These are phyloP conservation scores for Rhaphigaster nebulosa DNA, from an alignment of 2,888 invertebrate species.

Conservation along the genomic window DNA sequence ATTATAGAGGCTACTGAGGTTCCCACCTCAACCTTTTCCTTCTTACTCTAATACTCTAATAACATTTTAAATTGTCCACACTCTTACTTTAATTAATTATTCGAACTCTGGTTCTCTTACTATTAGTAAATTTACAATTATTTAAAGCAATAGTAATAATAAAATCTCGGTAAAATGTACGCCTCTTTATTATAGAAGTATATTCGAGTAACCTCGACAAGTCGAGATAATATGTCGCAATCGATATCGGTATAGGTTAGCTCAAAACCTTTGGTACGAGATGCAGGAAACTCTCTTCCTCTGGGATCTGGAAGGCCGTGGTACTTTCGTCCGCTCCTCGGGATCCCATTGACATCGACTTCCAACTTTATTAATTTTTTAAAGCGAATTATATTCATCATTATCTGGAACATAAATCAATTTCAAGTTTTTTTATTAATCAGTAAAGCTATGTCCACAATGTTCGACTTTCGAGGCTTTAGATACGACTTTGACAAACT, in stretches of 20 bases:
- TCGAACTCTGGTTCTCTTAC: no score
- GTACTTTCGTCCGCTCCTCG: neutral
- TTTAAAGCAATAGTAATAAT: neutral
- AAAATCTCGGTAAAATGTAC: neutral
- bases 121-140: neutral
- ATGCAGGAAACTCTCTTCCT: neutral
- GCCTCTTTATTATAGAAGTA: conserved; percentile 19
- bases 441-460: no score
- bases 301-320: neutral
- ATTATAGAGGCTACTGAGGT: no score
- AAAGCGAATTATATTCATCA: neutral
- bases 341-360: neutral
- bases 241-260: conserved; percentile 10
- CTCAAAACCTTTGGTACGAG: neutral
- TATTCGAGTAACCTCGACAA: neutral
- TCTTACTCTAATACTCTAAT: no score
- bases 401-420: neutral
- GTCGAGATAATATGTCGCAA: neutral
- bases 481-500: no score
- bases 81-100: no score
- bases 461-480: no score
- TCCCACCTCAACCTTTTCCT: no score
- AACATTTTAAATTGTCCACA: no score
- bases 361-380: neutral
- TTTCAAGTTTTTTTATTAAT: neutral